Percentiles rank a stretch among this genome's conserved stretches.
These are phyloP conservation scores for Ciconia maguari DNA, from an alignment of 2,113 vertebrate genomes.

Conservation along the genomic window DNA sequence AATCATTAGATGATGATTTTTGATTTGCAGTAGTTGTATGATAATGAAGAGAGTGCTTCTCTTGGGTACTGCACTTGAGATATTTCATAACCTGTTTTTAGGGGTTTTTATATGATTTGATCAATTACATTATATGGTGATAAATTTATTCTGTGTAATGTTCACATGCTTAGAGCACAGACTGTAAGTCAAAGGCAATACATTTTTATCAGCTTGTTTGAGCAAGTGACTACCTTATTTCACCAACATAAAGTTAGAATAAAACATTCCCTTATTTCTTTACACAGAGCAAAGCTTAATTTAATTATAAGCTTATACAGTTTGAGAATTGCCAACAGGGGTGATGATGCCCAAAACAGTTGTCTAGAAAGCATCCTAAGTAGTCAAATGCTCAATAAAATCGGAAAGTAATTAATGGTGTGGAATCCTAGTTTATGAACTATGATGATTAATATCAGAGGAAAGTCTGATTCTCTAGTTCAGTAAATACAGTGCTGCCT, in stretches of 20 bases:
- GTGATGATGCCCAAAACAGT: neutral
- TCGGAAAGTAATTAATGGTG: slow-evolving; percentile 10
- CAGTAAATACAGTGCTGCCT: neutral
- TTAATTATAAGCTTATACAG: neutral
- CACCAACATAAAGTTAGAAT: neutral
- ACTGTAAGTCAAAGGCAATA: neutral
- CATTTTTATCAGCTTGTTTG: neutral
- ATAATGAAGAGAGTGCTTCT: neutral
- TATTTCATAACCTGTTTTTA: neutral
- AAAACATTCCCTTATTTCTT: neutral
- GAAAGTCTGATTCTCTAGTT: neutral
- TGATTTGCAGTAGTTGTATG: neutral
- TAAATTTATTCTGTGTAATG: neutral
- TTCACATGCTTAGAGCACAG: neutral
- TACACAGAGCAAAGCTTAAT: neutral
- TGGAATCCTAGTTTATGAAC: slow-evolving; percentile 33
- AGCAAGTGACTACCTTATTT: neutral
- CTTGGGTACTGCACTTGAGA: neutral
- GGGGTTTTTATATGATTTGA: neutral
- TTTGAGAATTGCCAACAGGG: neutral
- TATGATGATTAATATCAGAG: neutral
- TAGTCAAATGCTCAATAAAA: slow-evolving; percentile 41
- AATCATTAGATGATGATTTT: neutral
- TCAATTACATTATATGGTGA: neutral
- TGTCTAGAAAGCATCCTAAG: slow-evolving; percentile 10